Conservation (phyloP, 1,140 invertebrate genomes). For the Drosophila ironensis region DNA sequence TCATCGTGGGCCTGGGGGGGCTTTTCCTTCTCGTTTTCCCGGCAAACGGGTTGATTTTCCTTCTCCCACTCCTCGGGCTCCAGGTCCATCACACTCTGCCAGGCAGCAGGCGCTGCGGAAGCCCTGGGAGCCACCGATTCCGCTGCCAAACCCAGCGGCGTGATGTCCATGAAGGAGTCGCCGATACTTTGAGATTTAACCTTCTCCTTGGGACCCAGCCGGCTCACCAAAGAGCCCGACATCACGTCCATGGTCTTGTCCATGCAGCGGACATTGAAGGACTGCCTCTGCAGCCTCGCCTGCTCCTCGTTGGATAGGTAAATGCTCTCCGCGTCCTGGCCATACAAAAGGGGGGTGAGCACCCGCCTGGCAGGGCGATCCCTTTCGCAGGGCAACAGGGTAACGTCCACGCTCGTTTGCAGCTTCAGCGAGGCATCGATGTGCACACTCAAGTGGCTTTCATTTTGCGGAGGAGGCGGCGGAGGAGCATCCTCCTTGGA, state of each 20-base stretch:
- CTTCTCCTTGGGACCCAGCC: too few species aligned
- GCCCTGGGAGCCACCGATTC: too few species aligned
- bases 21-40: not conserved
- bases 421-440: slow-evolving; percentile 36
- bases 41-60: not conserved
- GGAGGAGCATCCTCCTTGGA: slow-evolving; percentile 45
- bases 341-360: not conserved
- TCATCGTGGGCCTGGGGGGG: not conserved
- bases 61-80: not conserved
- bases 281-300: slow-evolving; percentile 11
- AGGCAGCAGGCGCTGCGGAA: not conserved
- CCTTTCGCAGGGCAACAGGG: slow-evolving; percentile 46
- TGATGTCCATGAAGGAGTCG: slow-evolving; percentile 39
- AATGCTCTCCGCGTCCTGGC: slow-evolving; percentile 6
- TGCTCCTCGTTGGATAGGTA: slow-evolving; percentile 25
- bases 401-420: slow-evolving; percentile 55
- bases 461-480: not conserved
- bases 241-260: slow-evolving; percentile 59
- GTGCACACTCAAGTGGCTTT: slow-evolving; percentile 12
- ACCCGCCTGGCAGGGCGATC: not conserved
- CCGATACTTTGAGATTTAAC: not conserved
- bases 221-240: slow-evolving; percentile 13
- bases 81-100: slow-evolving; percentile 4
- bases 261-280: not conserved
- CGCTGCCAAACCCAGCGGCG: slow-evolving; percentile 13